Conservation (phyloP, 2,797 vertebrate genomes). For the Poecilia velifera region DNA sequence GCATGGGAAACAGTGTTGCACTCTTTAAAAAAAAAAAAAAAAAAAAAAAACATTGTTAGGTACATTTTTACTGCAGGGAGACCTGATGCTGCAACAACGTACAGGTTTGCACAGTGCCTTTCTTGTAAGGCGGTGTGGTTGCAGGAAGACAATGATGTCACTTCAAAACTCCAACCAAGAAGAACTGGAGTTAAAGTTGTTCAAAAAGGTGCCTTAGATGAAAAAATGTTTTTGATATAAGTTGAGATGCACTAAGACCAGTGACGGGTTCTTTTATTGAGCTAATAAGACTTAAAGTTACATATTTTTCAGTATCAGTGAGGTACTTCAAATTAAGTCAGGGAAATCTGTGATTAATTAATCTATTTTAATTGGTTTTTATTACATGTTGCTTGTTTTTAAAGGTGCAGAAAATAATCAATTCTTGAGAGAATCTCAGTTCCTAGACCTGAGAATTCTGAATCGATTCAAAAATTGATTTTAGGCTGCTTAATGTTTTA, state of each 20-base stretch:
- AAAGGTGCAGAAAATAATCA: too few species aligned
- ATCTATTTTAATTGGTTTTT: neutral
- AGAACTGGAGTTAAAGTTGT: conserved; percentile 19
- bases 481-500: too few species aligned
- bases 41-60: conserved; percentile 50
- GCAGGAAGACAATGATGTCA: conserved; percentile 19
- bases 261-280: neutral
- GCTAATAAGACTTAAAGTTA: neutral
- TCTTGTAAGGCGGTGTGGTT: conserved; percentile 32
- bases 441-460: too few species aligned
- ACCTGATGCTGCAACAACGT: conserved; percentile 23
- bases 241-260: neutral
- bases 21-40: conserved; percentile 53
- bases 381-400: neutral
- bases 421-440: too few species aligned
- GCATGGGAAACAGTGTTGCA: conserved; percentile 62
- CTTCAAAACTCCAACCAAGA: conserved; percentile 16
- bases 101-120: conserved; percentile 21
- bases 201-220: conserved; percentile 20
- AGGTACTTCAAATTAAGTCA: neutral
- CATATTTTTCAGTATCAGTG: neutral
- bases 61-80: conserved; percentile 47
- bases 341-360: neutral
- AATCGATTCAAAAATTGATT: too few species aligned
- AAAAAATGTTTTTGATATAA: neutral